Evolutionary conservation across 2,113 vertebrate species (phyloP).

Genomic region (Donacobius atricapilla): DNA sequence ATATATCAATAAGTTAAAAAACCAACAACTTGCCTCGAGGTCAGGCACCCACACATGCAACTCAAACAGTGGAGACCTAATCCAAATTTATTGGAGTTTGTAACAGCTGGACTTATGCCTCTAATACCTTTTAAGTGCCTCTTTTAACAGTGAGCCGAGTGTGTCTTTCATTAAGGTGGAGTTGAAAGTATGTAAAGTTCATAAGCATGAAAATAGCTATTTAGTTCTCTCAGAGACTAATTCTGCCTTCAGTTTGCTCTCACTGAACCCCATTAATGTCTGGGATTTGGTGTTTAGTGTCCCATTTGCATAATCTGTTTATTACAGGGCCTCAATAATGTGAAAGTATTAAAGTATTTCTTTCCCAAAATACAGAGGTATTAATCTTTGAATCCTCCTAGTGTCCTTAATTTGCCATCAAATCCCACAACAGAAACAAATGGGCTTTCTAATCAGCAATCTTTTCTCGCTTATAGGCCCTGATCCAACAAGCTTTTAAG

Average conservation of each 20-base stretch:
- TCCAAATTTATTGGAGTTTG: slow-evolving; percentile 70
- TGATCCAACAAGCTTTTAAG: slow-evolving; percentile 58
- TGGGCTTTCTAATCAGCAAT: slow-evolving; percentile 56
- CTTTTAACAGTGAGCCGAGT: slow-evolving; percentile 61
- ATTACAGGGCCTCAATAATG: not conserved
- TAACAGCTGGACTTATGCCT: slow-evolving; percentile 71
- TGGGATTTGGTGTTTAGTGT: slow-evolving; percentile 38
- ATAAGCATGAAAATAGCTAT: slow-evolving; percentile 67
- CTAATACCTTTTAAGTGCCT: slow-evolving; percentile 71
- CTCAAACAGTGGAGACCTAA: slow-evolving; percentile 71
- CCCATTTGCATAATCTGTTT: slow-evolving; percentile 62
- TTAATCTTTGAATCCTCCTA: slow-evolving; percentile 47
- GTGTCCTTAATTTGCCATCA: slow-evolving; percentile 52
- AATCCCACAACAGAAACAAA: slow-evolving; percentile 56
- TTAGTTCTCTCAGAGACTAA: slow-evolving; percentile 57
- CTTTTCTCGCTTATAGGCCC: slow-evolving; percentile 41
- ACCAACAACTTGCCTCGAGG: slow-evolving; percentile 63
- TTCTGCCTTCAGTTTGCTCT: slow-evolving; percentile 49
- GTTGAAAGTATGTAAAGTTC: slow-evolving; percentile 59
- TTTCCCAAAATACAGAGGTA: slow-evolving; percentile 34
- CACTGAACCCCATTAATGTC: slow-evolving; percentile 11
- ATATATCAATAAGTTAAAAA: slow-evolving; percentile 70
- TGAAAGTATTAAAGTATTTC: slow-evolving; percentile 48
- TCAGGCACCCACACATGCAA: slow-evolving; percentile 64
- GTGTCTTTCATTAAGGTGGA: slow-evolving; percentile 63